A percentile compares a stretch with the other conserved stretches of the same genome.
phyloP scores from a whole-genome alignment of 2,797 vertebrate genomes.

The Bryconaethiops microstoma region DNA sequence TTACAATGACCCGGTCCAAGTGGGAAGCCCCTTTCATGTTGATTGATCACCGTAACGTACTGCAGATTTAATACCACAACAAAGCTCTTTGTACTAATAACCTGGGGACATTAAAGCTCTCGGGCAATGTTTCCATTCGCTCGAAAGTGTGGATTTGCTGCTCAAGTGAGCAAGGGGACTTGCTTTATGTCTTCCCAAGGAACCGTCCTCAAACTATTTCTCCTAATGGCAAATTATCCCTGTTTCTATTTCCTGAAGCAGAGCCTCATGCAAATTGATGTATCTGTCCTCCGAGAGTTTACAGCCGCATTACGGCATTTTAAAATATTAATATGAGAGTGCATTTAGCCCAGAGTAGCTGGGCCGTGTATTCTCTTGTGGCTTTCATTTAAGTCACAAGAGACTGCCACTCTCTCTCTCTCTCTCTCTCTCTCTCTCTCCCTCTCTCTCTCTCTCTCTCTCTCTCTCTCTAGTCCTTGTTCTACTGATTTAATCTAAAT shows the following conservation, averaged over 20 bases:
- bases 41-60: conserved; percentile 86
- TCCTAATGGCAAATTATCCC: conserved; percentile 92
- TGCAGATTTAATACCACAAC: conserved; percentile 88
- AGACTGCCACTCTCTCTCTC: conserved; percentile 85
- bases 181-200: conserved; percentile 86
- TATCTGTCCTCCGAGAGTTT: conserved; percentile 92
- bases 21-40: conserved; percentile 84
- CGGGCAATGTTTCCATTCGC: conserved; percentile 81
- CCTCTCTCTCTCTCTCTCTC: conserved; percentile 61
- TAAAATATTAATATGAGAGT: conserved; percentile 99
- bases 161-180: conserved; percentile 86
- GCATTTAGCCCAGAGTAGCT: conserved; percentile 98
- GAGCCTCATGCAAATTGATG: conserved; percentile 95
- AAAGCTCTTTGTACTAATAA: conserved; percentile 91
- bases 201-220: conserved; percentile 89
- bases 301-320: conserved; percentile 96
- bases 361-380: conserved; percentile 89
- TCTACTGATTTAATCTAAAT: conserved; percentile 89
- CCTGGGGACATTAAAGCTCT: conserved; percentile 85
- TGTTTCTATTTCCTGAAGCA: conserved; percentile 90
- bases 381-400: conserved; percentile 90
- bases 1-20: conserved; percentile 80
- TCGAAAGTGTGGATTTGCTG: conserved; percentile 89
- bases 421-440: conserved; percentile 68
- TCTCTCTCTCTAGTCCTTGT: conserved; percentile 60